Evolutionary conservation across 2,888 invertebrate species (phyloP), one percentile per base, ranked within the genome.

Genomic region (Sesamia inferens): DNA sequence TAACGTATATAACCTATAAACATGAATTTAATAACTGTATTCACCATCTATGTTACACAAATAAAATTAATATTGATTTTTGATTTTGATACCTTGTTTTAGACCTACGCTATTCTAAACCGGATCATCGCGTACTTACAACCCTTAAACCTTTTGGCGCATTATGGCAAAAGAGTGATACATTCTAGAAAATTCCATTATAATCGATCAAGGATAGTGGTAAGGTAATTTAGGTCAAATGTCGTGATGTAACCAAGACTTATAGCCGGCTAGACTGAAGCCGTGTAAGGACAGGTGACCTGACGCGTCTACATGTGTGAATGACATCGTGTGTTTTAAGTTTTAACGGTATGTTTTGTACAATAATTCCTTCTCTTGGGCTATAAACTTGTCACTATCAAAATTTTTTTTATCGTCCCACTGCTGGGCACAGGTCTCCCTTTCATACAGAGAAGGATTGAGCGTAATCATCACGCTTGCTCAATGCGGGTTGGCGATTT

Each of bases 161-260:
- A 71, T 78, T 78, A 78, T 65, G 78, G 68, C 70, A 81, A 81
- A 78, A 73, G 65, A 14, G 11, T 63, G 48, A 78, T 63, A 77
- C 24, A 71, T 68, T 66, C 72, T 81, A 65, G 70, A 78, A 78
- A 61, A 74, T 72, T 83, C 72, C 47, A 75, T 71, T 77, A 72
- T 31, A 69, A 76, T 79, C 76, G 78, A 85, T 81, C 76, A 81
- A 79, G 77, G 62, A 74, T 77, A 73, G 75, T n/a, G n/a, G 0
- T 77, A 83, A 85, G 78, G 74, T 76, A 79, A 86, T 85, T 80
- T 79, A 86, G 86, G 86, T 86, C 86, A 74, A 76, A 79, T 62
- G 55, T 61, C 71, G 65, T 85, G 75, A 78, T 75, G 85, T 85
- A 83, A 85, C 83, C 70, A 58, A 64, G 82, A 78, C 78, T 82